Percentiles rank a stretch among this genome's conserved stretches.
These are phyloP conservation scores for Acanthisitta chloris DNA, from an alignment of 2,113 vertebrate genomes.

Conservation along the genomic window DNA sequence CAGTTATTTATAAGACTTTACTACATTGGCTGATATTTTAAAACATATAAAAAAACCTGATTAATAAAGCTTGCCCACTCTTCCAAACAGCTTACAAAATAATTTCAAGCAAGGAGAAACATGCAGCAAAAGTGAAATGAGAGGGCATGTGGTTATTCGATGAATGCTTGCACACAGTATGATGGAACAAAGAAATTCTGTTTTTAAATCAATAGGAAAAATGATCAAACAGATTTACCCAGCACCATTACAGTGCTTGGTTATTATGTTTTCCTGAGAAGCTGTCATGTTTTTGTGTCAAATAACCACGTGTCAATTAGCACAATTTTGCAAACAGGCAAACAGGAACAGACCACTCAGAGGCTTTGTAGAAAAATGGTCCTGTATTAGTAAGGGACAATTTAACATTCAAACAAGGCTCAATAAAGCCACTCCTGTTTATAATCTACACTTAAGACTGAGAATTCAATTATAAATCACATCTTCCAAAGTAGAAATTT, in stretches of 20 bases:
- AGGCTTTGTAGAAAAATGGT: not conserved
- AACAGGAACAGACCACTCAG: not conserved
- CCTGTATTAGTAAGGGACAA: not conserved
- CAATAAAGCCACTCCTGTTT: not conserved
- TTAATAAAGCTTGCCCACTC: not conserved
- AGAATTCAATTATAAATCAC: not conserved
- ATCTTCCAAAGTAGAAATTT: not conserved
- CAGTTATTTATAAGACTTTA: not conserved
- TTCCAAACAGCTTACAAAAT: not conserved
- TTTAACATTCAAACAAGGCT: not conserved
- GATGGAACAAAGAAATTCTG: slow-evolving; percentile 28
- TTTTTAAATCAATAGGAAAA: slow-evolving; percentile 25
- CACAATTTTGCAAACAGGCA: not conserved
- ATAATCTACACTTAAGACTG: not conserved
- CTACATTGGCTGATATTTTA: not conserved
- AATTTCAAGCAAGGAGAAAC: not conserved
- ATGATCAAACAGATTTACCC: not conserved
- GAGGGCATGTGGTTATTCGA: not conserved
- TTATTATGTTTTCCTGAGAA: not conserved
- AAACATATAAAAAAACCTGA: not conserved
- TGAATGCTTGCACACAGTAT: not conserved
- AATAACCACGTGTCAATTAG: not conserved
- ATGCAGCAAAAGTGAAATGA: not conserved
- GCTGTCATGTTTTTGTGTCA: not conserved
- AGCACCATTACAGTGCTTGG: not conserved